Evolutionary conservation across 2,888 invertebrate species (phyloP).

Genomic region (Tryphoninae sp.): DNA sequence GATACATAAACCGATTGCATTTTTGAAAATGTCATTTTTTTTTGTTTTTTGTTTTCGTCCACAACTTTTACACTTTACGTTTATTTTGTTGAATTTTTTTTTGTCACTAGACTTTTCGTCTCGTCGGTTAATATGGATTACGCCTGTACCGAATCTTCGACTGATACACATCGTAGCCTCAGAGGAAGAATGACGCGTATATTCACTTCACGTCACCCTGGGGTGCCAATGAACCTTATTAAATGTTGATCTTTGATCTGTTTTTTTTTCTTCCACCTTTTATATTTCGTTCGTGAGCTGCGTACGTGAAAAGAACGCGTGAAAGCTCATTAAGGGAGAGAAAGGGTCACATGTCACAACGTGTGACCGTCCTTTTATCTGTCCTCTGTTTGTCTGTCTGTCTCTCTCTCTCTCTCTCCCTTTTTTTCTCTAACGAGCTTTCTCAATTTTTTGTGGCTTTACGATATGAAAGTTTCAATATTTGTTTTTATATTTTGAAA

Average conservation of each 20-base stretch:
- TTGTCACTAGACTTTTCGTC: too few species aligned
- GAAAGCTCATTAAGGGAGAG: neutral
- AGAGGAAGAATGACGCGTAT: conserved; percentile 25
- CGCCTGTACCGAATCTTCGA: conserved; percentile 30
- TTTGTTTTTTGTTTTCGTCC: neutral
- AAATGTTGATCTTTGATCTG: conserved; percentile 30
- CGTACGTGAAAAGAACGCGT: neutral
- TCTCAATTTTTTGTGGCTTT: neutral
- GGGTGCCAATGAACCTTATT: conserved; percentile 55
- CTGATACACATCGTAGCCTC: neutral
- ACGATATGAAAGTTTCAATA: neutral
- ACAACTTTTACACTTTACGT: neutral
- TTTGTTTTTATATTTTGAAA: too few species aligned
- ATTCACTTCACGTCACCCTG: conserved; percentile 26
- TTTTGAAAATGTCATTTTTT: conserved; percentile 16
- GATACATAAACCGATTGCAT: conserved; percentile 15
- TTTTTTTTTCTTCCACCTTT: too few species aligned
- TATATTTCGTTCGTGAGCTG: neutral
- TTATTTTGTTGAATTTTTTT: neutral
- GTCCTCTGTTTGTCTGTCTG: neutral
- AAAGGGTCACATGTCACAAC: too few species aligned
- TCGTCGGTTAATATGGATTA: neutral
- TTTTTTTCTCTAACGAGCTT: neutral
- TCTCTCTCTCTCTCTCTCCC: neutral
- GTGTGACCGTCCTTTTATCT: neutral